A percentile compares a stretch with the other conserved stretches of the same genome.
Evolutionary conservation across 2,797 vertebrate species (phyloP).

Genomic region (Scyliorhinus canicula): DNA sequence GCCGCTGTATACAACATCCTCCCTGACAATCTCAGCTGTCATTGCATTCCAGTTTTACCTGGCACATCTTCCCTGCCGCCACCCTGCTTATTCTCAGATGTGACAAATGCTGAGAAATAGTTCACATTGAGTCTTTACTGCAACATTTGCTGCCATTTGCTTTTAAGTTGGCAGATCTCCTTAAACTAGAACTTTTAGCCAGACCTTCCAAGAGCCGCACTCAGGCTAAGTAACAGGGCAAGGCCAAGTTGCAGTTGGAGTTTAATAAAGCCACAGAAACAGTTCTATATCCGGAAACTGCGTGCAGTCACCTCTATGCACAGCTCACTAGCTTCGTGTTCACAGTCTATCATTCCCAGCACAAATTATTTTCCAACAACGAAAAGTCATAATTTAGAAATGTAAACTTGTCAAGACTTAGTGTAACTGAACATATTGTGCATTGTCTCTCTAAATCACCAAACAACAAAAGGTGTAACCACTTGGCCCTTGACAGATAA

Average conservation of each 20-base stretch:
- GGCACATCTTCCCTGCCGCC: neutral
- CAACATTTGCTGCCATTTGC: neutral
- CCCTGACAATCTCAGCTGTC: neutral
- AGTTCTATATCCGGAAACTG: neutral
- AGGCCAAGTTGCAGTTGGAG: neutral
- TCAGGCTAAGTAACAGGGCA: neutral
- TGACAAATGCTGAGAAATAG: neutral
- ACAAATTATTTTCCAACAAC: slow-evolving; percentile 18
- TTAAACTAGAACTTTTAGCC: neutral
- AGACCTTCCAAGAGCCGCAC: neutral
- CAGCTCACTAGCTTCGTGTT: neutral
- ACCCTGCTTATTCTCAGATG: neutral
- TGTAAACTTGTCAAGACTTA: neutral
- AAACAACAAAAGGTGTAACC: slow-evolving; percentile 7
- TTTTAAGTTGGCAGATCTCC: neutral
- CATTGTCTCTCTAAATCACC: slow-evolving; percentile 13
- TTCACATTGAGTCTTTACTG: neutral
- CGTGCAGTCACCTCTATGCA: neutral
- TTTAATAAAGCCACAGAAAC: neutral
- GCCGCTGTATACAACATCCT: neutral
- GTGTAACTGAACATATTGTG: neutral
- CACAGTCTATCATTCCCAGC: neutral
- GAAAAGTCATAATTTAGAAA: slow-evolving; percentile 9
- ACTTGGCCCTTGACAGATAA: neutral
- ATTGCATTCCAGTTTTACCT: neutral